These are phyloP conservation scores for Pandion haliaetus DNA, from an alignment of 2,113 vertebrate genomes.

Conservation along the genomic window DNA sequence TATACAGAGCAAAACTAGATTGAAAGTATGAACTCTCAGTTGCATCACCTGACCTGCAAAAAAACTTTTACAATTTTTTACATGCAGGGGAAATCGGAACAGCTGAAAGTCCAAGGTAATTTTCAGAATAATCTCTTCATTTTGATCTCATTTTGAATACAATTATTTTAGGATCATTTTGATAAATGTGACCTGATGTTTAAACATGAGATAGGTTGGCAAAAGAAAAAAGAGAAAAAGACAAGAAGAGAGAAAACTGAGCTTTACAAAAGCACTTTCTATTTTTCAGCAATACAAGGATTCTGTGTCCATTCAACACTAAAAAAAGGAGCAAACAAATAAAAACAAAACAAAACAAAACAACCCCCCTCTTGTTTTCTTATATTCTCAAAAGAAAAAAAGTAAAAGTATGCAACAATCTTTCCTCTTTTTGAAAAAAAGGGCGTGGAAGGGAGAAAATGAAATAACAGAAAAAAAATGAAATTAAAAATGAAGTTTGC, in stretches of 20 bases:
- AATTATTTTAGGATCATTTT: not conserved
- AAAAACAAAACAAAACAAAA: no score
- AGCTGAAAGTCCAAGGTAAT: not conserved
- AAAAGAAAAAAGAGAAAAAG: not conserved
- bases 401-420: rapidly evolving
- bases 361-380: rapidly evolving
- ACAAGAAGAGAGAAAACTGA: not conserved
- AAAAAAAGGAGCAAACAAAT: rapidly evolving
- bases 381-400: not conserved
- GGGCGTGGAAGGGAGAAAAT: rapidly evolving
- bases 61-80: not conserved
- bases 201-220: not conserved
- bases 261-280: not conserved
- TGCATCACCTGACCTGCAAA: not conserved
- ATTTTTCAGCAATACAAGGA: not conserved
- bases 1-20: not conserved
- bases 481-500: not conserved
- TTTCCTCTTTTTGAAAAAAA: not conserved
- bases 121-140: not conserved
- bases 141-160: not conserved
- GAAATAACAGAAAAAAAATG: not conserved
- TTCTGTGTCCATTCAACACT: not conserved
- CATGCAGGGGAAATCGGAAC: not conserved
- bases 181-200: not conserved
- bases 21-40: not conserved